Conservation (phyloP, 2,113 vertebrate genomes). For the Tachysurus fulvidraco region DNA sequence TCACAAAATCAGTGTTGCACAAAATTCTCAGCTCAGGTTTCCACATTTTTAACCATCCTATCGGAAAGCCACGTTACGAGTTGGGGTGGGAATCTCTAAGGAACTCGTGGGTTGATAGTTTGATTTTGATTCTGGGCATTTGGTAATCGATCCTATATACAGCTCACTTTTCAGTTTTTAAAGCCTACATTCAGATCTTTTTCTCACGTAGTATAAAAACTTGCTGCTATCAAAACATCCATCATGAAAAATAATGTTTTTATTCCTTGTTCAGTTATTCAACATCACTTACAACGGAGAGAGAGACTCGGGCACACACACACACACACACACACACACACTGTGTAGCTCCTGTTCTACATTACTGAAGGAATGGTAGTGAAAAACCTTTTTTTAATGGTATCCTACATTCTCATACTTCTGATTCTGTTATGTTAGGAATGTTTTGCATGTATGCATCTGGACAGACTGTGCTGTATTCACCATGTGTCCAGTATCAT, state of each 20-base stretch:
- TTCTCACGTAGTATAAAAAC: neutral
- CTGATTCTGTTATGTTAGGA: neutral
- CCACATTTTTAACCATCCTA: neutral
- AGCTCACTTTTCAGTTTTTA: neutral
- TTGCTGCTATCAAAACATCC: neutral
- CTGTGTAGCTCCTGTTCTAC: neutral
- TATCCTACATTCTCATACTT: neutral
- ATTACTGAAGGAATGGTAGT: too few relatives aligned
- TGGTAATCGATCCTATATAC: neutral
- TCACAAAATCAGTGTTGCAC: neutral
- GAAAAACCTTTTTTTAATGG: neutral
- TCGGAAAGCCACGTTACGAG: neutral
- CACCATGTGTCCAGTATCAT: neutral
- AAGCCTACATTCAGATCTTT: neutral
- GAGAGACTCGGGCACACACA: neutral
- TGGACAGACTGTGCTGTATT: neutral
- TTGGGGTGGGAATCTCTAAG: neutral
- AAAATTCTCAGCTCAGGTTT: neutral
- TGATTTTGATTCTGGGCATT: neutral
- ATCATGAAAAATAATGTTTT: neutral
- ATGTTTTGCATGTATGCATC: neutral
- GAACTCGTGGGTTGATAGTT: neutral
- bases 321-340: neutral
- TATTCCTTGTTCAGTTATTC: too few relatives aligned
- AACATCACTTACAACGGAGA: neutral